These are phyloP conservation scores for Centruroides vittatus DNA, from an alignment of 1,140 invertebrate genomes.

Conservation along the genomic window DNA sequence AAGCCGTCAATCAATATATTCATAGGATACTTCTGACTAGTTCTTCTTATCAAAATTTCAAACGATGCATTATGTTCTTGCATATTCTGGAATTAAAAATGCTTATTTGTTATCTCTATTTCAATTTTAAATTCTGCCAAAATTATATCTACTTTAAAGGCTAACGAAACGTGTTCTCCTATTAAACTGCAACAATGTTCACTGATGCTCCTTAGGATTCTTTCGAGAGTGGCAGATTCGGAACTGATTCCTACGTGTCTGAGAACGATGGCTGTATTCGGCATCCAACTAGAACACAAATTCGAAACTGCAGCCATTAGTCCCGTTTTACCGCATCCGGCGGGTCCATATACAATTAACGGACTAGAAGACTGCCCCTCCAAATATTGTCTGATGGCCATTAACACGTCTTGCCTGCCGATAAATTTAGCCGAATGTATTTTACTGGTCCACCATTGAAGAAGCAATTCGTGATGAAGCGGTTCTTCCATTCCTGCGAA, in stretches of 20 bases:
- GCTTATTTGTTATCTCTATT: conserved; percentile 35
- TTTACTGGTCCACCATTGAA: no score
- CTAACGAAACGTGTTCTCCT: conserved; percentile 22
- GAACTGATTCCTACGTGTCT: conserved; percentile 45
- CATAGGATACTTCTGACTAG: conserved; percentile 29
- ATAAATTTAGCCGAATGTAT: conserved; percentile 19
- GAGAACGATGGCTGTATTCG: conserved; percentile 42
- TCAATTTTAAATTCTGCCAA: conserved; percentile 48
- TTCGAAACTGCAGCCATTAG: conserved; percentile 52
- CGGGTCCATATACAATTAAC: conserved; percentile 53
- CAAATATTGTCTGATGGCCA: conserved; percentile 40
- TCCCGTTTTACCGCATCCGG: conserved; percentile 65
- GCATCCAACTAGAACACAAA: conserved; percentile 47
- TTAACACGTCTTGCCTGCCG: conserved; percentile 25
- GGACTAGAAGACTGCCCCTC: conserved; percentile 40
- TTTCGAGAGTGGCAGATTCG: conserved; percentile 46
- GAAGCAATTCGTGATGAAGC: no score
- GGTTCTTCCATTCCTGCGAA: no score
- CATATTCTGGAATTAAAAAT: conserved; percentile 21
- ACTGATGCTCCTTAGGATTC: conserved; percentile 46
- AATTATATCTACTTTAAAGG: conserved; percentile 10
- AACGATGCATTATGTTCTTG: no score
- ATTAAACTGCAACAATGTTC: conserved; percentile 46
- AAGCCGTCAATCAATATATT: conserved; percentile 54
- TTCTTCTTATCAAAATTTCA: no score